Base-by-base conservation (phyloP, 2,113 vertebrate genomes). In the Larimichthys polyactis region DNA sequence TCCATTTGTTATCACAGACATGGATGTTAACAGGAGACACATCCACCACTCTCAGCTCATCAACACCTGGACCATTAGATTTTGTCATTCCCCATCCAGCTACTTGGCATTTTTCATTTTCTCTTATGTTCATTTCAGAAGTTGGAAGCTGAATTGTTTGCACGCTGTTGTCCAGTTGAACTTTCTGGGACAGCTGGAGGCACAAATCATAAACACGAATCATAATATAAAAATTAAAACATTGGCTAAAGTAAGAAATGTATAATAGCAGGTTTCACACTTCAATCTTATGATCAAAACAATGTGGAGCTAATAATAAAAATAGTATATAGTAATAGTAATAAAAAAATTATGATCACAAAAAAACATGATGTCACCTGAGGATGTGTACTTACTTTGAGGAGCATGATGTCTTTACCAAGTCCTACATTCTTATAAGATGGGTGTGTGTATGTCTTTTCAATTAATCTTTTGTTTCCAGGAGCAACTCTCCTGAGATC, bases 401-500 rank as follows among this genome's bases (percentile, higher is more conserved):
- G 82, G 49, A 94, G 88, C 92, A 94, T 92, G 74, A 94, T 90
- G 82, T 95, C 94, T 22, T 67, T 14, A 16, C 91, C 91, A 1
- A 0, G 0, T 9, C 0, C 5, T 1, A 0, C 0, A 0, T 1
- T 0, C 5, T 6, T 3, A 32, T 68, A 95, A 0, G 0, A 9
- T 17, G 8, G 3, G 9, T 54, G 65, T 40, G 44, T 87, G 79
- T 59, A n/a, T 17, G 0, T 59, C 0, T 29, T 4, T 32, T 22
- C 75, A 11, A 58, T 43, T 0, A 0, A 0, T 3, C 68, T 22
- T 14, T 57, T 54, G 29, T 7, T n/a, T 60, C 46, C 7, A 16
- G 11, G 0, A 0, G 43, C 1, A 27, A 1, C 0, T 3, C 17
- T 32, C 15, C 32, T 22, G 1, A 93, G 71, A 77, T 90, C 51